These are phyloP conservation scores for Pollimyrus isidori DNA, from an alignment of 2,113 vertebrate genomes.

Conservation along the genomic window DNA sequence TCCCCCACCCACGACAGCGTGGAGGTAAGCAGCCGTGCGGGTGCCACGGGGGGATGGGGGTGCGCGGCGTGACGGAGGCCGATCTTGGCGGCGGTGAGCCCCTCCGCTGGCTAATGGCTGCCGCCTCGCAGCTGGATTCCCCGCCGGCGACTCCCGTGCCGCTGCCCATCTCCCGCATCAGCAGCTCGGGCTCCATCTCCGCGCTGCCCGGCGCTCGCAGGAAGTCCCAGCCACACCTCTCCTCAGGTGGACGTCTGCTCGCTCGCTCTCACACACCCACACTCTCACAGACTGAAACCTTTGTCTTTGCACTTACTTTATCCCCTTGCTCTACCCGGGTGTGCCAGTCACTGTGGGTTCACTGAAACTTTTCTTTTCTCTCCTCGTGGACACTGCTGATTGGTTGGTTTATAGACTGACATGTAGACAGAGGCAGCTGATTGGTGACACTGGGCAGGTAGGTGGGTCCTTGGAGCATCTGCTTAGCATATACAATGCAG, in stretches of 20 bases:
- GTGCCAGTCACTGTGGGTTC: background rate
- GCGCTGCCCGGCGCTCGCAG: constrained; percentile 53
- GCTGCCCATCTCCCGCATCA: constrained; percentile 60
- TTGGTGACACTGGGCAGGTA: constrained; percentile 64
- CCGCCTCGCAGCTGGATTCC: constrained; percentile 54
- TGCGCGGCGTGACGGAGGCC: background rate
- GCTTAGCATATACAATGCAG: constrained; percentile 57
- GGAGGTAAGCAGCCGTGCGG: constrained; percentile 60
- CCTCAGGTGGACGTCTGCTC: constrained; percentile 42
- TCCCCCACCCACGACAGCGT: constrained; percentile 77
- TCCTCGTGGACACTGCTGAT: constrained; percentile 45
- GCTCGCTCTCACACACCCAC: background rate
- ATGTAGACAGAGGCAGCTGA: constrained; percentile 61
- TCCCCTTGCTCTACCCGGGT: background rate
- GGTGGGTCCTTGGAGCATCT: constrained; percentile 46
- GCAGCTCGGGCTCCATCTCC: constrained; percentile 57
- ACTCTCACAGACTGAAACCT: background rate
- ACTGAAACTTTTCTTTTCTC: background rate
- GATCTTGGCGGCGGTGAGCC: background rate
- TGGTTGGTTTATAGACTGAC: constrained; percentile 66
- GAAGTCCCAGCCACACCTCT: constrained; percentile 59
- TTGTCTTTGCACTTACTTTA: background rate
- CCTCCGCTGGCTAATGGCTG: background rate
- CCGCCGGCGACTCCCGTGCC: constrained; percentile 58
- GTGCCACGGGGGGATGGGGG: no score